Evolutionary conservation across 2,797 vertebrate species (phyloP), one percentile per base, ranked within the genome.

Genomic region (Myioborus melanocephalus): DNA sequence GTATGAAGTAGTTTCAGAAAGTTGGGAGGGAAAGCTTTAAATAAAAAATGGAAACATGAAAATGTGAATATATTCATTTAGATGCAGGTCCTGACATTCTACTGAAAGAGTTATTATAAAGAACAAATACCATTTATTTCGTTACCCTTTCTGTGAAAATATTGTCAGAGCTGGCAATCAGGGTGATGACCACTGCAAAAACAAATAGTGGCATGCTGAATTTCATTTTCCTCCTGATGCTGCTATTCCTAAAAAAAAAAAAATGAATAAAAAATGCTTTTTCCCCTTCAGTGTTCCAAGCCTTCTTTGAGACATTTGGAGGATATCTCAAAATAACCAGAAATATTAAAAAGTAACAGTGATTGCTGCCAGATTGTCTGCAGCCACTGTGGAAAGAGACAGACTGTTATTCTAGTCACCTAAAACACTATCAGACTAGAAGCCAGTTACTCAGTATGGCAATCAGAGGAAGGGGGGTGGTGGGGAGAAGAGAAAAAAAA

Each of bases 311-410:
- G 92, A 96, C 94, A 97, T 95, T 96, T 96, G 95, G 95, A 97
- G 94, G 89, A 93, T 95, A 91, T 96, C 96, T 97, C 96, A 97
- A 96, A 96, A 97, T 96, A 96, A 97, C 94, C 53, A 95, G 94
- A 96, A 96, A 95, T 96, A 97, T 97, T 97, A 96, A 97, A 96
- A 97, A 96, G 96, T 96, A 96, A 89, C 95, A 96, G 94, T 93
- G 94, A 95, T 92, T 94, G 95, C 96, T 95, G 95, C 96, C 96
- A 95, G 95, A 97, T 97, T 97, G 95, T 94, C 94, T 96, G 89
- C 75, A 97, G 96, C 96, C 96, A 97, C 92, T 89, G 92, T 27
- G 59, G 92, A 95, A 96, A 94, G 94, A 97, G 95, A 97, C 94
- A 97, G 94, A 95, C 93, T 91, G 85, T 93, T 96, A 96, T 96